A percentile compares a stretch with the other conserved stretches of the same genome.
Conservation (phyloP, 2,888 invertebrate species). For the Chelonus formosanus region DNA sequence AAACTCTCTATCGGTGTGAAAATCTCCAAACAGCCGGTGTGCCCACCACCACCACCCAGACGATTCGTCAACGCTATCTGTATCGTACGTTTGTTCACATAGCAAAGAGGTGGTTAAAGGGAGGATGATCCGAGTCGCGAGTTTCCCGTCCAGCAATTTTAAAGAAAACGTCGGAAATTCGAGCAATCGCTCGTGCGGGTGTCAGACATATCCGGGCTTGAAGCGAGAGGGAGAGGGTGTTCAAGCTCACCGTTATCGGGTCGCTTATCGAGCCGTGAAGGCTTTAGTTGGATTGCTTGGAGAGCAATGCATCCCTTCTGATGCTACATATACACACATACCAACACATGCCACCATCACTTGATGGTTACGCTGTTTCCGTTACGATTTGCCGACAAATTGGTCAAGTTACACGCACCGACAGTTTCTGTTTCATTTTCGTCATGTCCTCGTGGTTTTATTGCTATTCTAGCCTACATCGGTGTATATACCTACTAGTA, state of each 20-base stretch:
- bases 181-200: slow-evolving; percentile 43
- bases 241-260: slow-evolving; percentile 54
- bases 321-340: slow-evolving; percentile 23
- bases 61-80: slow-evolving; percentile 61
- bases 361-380: slow-evolving; percentile 23
- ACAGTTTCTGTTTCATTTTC: neutral
- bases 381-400: slow-evolving; percentile 41
- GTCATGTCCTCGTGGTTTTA: slow-evolving; percentile 1
- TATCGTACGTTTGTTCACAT: slow-evolving; percentile 34
- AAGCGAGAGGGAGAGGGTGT: slow-evolving; percentile 31
- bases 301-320: slow-evolving; percentile 25
- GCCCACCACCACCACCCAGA: slow-evolving; percentile 19
- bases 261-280: slow-evolving; percentile 61
- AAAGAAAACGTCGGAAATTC: slow-evolving; percentile 56
- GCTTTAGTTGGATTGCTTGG: slow-evolving; percentile 60
- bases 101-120: neutral
- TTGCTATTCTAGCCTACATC: slow-evolving; percentile 2
- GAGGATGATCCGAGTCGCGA: slow-evolving; percentile 15
- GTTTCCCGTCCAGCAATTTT: slow-evolving; percentile 37
- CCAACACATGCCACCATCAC: slow-evolving; percentile 14
- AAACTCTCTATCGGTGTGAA: slow-evolving; percentile 51
- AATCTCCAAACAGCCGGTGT: slow-evolving; percentile 54
- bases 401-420: slow-evolving; percentile 36
- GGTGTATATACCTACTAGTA: neutral
- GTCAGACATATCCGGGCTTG: slow-evolving; percentile 24